These are phyloP conservation scores for Dynastes hyllus DNA, from an alignment of 2,888 invertebrate species.

Conservation along the genomic window DNA sequence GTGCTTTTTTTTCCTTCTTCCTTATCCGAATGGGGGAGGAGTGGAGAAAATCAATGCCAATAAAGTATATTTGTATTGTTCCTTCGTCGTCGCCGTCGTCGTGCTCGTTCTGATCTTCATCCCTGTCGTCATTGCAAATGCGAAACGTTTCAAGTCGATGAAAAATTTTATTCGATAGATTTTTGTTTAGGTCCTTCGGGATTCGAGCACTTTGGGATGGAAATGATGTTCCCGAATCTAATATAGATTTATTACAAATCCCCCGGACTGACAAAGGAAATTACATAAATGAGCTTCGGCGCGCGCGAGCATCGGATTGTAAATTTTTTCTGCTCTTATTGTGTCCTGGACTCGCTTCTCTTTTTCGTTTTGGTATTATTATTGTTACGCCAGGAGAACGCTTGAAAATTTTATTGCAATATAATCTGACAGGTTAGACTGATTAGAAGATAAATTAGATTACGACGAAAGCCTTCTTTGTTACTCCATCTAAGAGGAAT, in stretches of 20 bases:
- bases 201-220: slow-evolving; percentile 34
- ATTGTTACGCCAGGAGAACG: slow-evolving; percentile 8
- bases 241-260: slow-evolving; percentile 45
- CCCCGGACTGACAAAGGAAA: slow-evolving; percentile 35
- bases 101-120: too few relatives aligned
- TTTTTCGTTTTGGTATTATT: slow-evolving; percentile 14
- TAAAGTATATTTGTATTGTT: slow-evolving; percentile 37
- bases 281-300: slow-evolving; percentile 34
- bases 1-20: slow-evolving; percentile 11
- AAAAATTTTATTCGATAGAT: slow-evolving; percentile 40
- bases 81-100: slow-evolving; percentile 2
- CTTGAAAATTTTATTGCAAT: slow-evolving; percentile 19
- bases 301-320: slow-evolving; percentile 4
- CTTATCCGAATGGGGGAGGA: neutral
- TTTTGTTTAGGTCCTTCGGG: slow-evolving; percentile 34
- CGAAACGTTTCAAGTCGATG: slow-evolving; percentile 37
- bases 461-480: neutral
- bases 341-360: neutral
- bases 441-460: slow-evolving; percentile 36
- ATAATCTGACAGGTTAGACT: slow-evolving; percentile 40
- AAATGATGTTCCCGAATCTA: slow-evolving; percentile 45
- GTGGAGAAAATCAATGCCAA: slow-evolving; percentile 24
- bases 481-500: neutral
- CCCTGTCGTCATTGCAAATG: slow-evolving; percentile 7
- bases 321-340: neutral